A percentile compares a stretch with the other conserved stretches of the same genome.
phyloP scores from a whole-genome alignment of 2,888 invertebrate species.

The Beris morrisii region DNA sequence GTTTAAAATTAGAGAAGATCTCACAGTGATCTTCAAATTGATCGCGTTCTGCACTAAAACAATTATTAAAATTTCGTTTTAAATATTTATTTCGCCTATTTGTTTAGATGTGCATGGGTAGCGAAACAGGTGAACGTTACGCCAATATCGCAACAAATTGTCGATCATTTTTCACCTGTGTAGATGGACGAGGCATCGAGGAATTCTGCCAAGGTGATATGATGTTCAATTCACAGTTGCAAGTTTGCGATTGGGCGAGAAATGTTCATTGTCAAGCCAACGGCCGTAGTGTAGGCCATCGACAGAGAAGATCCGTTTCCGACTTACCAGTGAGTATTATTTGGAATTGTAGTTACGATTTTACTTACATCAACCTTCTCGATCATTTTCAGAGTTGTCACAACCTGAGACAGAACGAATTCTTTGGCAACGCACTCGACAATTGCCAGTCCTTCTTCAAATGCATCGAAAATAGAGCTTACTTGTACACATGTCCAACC shows the following conservation, averaged over 20 bases:
- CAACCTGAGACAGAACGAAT: neutral
- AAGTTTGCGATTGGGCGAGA: constrained; percentile 20
- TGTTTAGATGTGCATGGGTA: no score
- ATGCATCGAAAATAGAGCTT: neutral
- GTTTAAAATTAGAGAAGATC: no score
- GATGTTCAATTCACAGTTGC: constrained; percentile 14
- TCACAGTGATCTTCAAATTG: no score
- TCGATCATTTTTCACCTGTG: constrained; percentile 16
- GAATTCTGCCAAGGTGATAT: constrained; percentile 16
- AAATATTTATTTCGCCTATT: no score
- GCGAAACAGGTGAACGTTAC: no score
- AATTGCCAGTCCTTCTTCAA: constrained; percentile 12
- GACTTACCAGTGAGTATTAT: no score
- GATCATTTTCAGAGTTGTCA: neutral
- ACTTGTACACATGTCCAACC: neutral
- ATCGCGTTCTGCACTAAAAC: no score
- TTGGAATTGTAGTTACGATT: no score
- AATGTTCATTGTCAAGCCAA: constrained; percentile 4
- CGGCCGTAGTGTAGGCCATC: no score
- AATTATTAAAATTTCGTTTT: no score
- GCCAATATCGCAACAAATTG: neutral
- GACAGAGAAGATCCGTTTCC: no score
- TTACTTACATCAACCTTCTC: neutral
- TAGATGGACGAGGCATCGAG: constrained; percentile 8
- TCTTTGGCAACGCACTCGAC: constrained; percentile 5